These are phyloP conservation scores for Eupithecia exiguata DNA, from an alignment of 2,888 invertebrate species.

Conservation along the genomic window DNA sequence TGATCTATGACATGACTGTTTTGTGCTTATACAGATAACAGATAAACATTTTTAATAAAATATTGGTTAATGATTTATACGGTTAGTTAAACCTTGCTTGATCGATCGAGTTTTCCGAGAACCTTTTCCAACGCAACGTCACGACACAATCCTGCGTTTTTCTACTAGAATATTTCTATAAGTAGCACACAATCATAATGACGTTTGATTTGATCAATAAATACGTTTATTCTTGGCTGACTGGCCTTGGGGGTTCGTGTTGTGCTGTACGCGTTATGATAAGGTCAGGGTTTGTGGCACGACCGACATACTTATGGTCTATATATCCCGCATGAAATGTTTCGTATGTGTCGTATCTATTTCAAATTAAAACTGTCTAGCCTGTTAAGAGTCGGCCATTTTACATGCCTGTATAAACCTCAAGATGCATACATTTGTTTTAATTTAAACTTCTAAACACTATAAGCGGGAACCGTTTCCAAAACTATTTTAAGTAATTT, in stretches of 20 bases:
- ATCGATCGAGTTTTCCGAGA: slow-evolving; percentile 8
- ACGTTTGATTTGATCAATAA: slow-evolving; percentile 57
- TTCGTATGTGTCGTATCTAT: background rate
- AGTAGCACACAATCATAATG: slow-evolving; percentile 31
- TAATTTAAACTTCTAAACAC: too few relatives aligned
- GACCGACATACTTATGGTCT: slow-evolving; percentile 30
- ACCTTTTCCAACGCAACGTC: background rate
- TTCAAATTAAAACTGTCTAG: background rate
- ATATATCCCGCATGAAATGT: background rate
- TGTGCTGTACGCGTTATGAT: slow-evolving; percentile 54
- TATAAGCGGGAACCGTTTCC: too few relatives aligned
- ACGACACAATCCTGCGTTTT: slow-evolving; percentile 19
- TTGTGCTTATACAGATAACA: too few relatives aligned
- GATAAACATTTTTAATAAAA: too few relatives aligned
- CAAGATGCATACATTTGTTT: too few relatives aligned
- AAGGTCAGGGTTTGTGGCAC: slow-evolving; percentile 60
- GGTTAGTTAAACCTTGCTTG: background rate
- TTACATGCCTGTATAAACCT: background rate
- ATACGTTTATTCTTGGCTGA: slow-evolving; percentile 45
- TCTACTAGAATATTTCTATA: slow-evolving; percentile 21
- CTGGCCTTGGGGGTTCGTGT: slow-evolving; percentile 53
- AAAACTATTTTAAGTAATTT: too few relatives aligned
- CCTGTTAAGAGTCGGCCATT: background rate
- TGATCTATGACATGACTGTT: background rate
- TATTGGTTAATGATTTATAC: too few relatives aligned